Percentiles rank a stretch among this genome's conserved stretches.
Conservation (phyloP, 2,113 vertebrate genomes). For the Archilochus colubris region DNA sequence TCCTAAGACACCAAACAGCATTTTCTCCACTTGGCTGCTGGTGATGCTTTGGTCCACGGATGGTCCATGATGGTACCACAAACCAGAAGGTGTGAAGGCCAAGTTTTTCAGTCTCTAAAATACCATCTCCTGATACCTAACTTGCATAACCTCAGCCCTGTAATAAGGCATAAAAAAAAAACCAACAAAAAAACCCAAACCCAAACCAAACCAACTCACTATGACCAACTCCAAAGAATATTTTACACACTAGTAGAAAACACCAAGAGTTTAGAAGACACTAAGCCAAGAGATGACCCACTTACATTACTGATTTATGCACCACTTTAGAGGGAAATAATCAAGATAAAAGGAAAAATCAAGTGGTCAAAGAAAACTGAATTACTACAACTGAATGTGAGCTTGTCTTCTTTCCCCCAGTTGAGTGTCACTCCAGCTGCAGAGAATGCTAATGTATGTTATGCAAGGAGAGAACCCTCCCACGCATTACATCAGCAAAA, state of each 20-base stretch:
- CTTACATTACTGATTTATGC: background rate
- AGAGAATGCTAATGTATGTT: slow-evolving; percentile 8
- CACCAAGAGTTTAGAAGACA: background rate
- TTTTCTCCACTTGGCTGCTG: background rate
- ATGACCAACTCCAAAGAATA: background rate
- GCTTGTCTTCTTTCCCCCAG: background rate
- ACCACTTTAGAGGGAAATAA: background rate
- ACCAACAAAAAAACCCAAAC: too few relatives aligned
- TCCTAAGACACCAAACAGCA: background rate
- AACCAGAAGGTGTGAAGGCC: background rate
- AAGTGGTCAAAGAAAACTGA: background rate
- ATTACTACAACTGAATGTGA: background rate
- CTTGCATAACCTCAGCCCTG: background rate
- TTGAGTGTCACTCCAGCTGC: background rate
- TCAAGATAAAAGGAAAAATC: background rate
- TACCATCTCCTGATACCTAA: background rate
- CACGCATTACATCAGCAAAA: background rate
- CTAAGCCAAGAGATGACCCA: background rate
- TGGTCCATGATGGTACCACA: background rate
- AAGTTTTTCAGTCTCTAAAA: background rate
- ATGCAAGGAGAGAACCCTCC: slow-evolving; percentile 49
- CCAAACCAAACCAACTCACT: too few relatives aligned
- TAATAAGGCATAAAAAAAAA: background rate
- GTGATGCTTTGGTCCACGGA: too few relatives aligned
- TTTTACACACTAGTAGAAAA: background rate